Percentiles rank a stretch among this genome's conserved stretches.
Evolutionary conservation across 2,113 vertebrate species (phyloP).

Genomic region (Meleagris gallopavo): DNA sequence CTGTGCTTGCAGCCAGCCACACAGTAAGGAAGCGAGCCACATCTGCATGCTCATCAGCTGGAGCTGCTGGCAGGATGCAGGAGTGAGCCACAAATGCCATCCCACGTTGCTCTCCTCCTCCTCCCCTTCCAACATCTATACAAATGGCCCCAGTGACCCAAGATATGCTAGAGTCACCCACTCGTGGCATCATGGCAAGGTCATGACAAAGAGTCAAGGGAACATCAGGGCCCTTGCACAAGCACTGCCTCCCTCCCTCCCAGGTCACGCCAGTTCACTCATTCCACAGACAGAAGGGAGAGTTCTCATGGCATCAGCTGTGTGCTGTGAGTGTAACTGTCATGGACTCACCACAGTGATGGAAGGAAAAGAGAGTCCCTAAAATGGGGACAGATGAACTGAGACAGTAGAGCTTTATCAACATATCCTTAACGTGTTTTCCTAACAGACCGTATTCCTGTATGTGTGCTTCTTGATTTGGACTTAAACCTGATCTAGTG

Average conservation of each 20-base stretch:
- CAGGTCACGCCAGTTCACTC: neutral
- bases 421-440: neutral
- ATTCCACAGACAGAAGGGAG: neutral
- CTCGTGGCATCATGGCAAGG: neutral
- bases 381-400: neutral
- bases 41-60: neutral
- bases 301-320: neutral
- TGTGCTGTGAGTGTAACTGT: accelerated
- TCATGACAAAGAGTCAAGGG: neutral
- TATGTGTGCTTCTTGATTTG: neutral
- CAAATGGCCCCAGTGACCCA: neutral
- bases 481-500: neutral
- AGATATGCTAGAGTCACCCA: neutral
- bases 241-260: neutral
- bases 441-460: neutral
- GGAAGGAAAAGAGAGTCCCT: neutral
- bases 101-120: neutral
- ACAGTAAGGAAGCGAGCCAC: neutral
- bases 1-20: neutral
- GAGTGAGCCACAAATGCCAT: neutral
- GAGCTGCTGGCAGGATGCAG: neutral
- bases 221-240: neutral
- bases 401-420: neutral
- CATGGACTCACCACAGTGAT: neutral
- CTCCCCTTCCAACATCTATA: neutral